These are phyloP conservation scores for Hypsopygia costalis DNA, from an alignment of 2,888 invertebrate genomes.

Conservation along the genomic window DNA sequence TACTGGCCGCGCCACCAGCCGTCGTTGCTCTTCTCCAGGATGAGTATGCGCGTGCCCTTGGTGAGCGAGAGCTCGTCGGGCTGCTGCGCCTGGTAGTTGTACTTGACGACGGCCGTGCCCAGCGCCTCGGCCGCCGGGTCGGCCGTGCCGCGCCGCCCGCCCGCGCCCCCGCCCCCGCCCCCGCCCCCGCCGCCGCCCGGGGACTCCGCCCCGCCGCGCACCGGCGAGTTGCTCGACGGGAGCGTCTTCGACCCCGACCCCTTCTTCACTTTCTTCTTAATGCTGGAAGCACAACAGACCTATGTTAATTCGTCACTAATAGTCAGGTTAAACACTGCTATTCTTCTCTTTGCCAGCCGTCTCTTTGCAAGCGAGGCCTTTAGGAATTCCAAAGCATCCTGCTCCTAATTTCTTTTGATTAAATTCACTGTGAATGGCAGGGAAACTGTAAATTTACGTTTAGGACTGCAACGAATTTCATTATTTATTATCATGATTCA, in stretches of 20 bases:
- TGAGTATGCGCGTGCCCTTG: conserved; percentile 96
- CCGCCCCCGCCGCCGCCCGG: conserved; percentile 62
- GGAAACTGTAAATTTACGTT: no score
- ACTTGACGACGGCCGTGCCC: conserved; percentile 95
- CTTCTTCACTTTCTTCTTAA: conserved; percentile 93
- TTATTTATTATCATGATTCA: no score
- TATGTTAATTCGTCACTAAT: no score
- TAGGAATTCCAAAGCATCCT: no score
- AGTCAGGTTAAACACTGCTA: no score
- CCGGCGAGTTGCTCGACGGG: conserved; percentile 91
- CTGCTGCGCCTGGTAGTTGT: conserved; percentile 95
- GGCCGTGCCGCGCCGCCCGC: conserved; percentile 86
- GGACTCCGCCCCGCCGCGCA: conserved; percentile 77
- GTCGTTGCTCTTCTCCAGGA: conserved; percentile 98
- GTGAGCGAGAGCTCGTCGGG: conserved; percentile 96
- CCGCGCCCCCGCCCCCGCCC: conserved; percentile 85
- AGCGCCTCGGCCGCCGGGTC: conserved; percentile 94
- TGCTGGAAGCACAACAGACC: conserved; percentile 65
- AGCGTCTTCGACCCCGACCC: conserved; percentile 92
- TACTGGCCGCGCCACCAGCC: conserved; percentile 99
- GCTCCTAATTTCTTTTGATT: no score
- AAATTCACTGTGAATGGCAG: no score
- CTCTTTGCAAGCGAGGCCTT: no score
- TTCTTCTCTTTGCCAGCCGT: no score
- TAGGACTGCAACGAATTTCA: no score